Percentiles rank a stretch among this genome's conserved stretches.
Conservation (phyloP, 2,888 invertebrate species). For the Micoletzkya japonica region DNA sequence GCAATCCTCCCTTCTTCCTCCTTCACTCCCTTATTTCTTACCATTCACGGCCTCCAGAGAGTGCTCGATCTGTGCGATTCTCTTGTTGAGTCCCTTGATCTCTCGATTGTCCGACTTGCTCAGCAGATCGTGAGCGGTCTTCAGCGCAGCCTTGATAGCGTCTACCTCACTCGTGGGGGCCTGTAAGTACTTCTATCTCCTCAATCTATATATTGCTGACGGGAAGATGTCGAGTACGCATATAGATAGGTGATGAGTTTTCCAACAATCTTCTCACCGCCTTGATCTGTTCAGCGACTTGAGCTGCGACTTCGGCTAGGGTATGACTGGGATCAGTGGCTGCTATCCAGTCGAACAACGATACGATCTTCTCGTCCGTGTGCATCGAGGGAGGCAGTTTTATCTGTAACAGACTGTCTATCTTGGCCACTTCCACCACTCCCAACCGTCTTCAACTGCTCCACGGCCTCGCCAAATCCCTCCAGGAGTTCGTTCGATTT, state of each 20-base stretch:
- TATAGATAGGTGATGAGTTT: neutral
- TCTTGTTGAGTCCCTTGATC: constrained; percentile 56
- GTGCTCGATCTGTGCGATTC: constrained; percentile 51
- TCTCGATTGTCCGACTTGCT: constrained; percentile 48
- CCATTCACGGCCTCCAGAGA: constrained; percentile 29
- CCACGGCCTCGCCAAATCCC: constrained; percentile 50
- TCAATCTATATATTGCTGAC: neutral
- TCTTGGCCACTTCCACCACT: neutral
- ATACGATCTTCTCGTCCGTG: constrained; percentile 33
- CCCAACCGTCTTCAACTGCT: constrained; percentile 47
- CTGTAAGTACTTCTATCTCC: neutral
- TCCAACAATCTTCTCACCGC: constrained; percentile 22
- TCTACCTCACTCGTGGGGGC: neutral
- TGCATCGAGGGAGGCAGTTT: constrained; percentile 32
- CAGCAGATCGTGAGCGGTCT: constrained; percentile 10
- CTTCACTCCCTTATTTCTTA: too few relatives aligned
- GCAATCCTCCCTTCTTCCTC: too few relatives aligned
- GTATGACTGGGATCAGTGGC: constrained; percentile 45
- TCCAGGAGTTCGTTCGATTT: constrained; percentile 39
- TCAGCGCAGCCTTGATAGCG: neutral
- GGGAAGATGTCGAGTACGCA: neutral
- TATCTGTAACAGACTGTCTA: constrained; percentile 22
- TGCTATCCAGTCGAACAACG: constrained; percentile 57
- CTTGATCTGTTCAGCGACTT: constrained; percentile 40
- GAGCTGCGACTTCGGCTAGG: constrained; percentile 35